phyloP scores from a whole-genome alignment of 1,140 invertebrate genomes.

The Vanessa atalanta region DNA sequence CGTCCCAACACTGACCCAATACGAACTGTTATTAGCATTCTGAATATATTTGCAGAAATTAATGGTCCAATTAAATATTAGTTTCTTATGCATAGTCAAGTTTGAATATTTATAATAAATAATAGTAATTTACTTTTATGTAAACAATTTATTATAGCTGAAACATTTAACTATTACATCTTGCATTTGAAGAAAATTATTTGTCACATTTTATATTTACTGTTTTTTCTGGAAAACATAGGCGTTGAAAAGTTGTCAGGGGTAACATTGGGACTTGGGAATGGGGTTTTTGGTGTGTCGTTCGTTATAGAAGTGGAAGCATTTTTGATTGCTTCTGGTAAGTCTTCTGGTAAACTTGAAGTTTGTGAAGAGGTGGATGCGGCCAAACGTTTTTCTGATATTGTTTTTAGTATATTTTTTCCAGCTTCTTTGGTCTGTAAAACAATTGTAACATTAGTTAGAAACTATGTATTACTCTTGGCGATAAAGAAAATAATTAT shows the following conservation, averaged over 20 bases:
- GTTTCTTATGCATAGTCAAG: neutral
- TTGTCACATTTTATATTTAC: constrained; percentile 71
- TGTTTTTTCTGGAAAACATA: constrained; percentile 57
- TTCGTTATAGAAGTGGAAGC: constrained; percentile 55
- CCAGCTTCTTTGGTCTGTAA: constrained; percentile 94
- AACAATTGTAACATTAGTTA: neutral
- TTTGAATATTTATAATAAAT: neutral
- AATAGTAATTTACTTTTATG: neutral
- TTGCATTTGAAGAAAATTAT: constrained; percentile 28
- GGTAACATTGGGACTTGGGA: constrained; percentile 59
- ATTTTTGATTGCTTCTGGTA: constrained; percentile 68
- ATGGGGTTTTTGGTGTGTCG: constrained; percentile 62
- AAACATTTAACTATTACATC: constrained; percentile 46
- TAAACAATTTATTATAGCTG: neutral
- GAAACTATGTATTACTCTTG: too few relatives aligned
- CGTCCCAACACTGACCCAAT: too few relatives aligned
- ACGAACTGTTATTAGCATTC: too few relatives aligned
- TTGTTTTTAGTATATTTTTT: constrained; percentile 91
- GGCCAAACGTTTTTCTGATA: constrained; percentile 79
- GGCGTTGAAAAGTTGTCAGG: constrained; percentile 71
- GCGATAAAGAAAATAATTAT: too few relatives aligned
- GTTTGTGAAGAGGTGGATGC: constrained; percentile 48
- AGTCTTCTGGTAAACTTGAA: constrained; percentile 55
- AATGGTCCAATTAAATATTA: too few relatives aligned
- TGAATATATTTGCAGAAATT: too few relatives aligned